These are phyloP conservation scores for Phasianus colchicus DNA, from an alignment of 2,113 vertebrate genomes.

Conservation along the genomic window DNA sequence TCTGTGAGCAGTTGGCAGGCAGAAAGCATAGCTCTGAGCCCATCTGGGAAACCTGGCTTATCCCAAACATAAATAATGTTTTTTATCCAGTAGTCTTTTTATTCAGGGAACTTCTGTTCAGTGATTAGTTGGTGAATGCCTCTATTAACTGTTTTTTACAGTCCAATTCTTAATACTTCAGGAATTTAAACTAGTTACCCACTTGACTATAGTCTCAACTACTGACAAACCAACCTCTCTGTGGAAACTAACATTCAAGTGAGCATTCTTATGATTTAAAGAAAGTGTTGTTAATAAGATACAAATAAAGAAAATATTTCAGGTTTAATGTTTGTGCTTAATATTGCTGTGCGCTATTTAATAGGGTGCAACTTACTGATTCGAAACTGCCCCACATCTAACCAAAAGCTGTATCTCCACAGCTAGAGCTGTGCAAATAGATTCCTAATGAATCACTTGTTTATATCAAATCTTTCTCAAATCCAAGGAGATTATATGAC, in stretches of 20 bases:
- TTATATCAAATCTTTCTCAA: neutral
- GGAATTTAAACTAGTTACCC: neutral
- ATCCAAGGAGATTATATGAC: neutral
- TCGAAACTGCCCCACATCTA: neutral
- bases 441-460: neutral
- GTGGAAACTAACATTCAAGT: rapidly evolving
- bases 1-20: neutral
- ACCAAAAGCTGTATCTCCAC: neutral
- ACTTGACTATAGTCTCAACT: neutral
- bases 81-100: neutral
- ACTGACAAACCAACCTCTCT: neutral
- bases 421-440: neutral
- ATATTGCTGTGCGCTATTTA: neutral
- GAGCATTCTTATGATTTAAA: neutral
- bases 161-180: neutral
- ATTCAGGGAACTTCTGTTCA: neutral
- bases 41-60: neutral
- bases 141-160: neutral
- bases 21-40: neutral
- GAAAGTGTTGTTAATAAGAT: neutral
- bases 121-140: neutral
- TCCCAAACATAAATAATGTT: rapidly evolving
- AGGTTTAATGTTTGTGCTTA: rapidly evolving
- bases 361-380: neutral
- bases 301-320: rapidly evolving